These are phyloP conservation scores for Thalassophryne amazonica DNA, from an alignment of 2,797 vertebrate species.

Conservation along the genomic window DNA sequence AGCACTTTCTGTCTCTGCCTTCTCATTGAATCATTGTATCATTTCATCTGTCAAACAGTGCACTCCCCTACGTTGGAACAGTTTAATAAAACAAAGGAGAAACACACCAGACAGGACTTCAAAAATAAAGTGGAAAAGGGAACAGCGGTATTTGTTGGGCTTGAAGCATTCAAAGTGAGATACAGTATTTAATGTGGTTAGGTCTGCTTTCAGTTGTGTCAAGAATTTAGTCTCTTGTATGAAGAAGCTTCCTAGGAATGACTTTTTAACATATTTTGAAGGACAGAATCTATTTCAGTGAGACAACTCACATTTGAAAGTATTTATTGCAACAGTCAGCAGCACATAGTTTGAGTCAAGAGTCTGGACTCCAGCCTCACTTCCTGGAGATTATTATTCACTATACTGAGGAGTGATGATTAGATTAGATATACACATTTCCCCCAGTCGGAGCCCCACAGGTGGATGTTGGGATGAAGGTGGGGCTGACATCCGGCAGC, in stretches of 20 bases:
- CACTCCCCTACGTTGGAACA: neutral
- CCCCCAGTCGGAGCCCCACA: too few relatives aligned
- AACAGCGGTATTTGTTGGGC: conserved; percentile 3
- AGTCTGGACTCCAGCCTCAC: too few relatives aligned
- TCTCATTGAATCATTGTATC: conserved; percentile 9
- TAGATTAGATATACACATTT: too few relatives aligned
- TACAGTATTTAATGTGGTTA: conserved; percentile 23
- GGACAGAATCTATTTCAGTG: too few relatives aligned
- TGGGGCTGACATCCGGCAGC: too few relatives aligned
- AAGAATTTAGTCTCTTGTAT: conserved; percentile 17
- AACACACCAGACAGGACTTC: neutral
- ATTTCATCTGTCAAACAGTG: conserved; percentile 5
- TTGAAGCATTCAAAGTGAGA: conserved; percentile 18
- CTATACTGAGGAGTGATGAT: too few relatives aligned
- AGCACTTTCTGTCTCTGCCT: conserved; percentile 1
- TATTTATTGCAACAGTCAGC: too few relatives aligned
- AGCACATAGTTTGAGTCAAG: too few relatives aligned
- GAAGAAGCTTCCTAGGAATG: conserved; percentile 12
- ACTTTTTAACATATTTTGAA: neutral
- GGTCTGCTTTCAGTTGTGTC: conserved; percentile 52
- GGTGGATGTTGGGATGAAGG: too few relatives aligned
- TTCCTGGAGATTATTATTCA: too few relatives aligned
- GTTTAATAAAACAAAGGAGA: neutral
- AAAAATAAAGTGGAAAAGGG: conserved; percentile 5
- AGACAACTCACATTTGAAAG: too few relatives aligned